Evolutionary conservation across 2,888 invertebrate species (phyloP), one percentile per base, ranked within the genome.

Genomic region (Cantharis flavilabris): DNA sequence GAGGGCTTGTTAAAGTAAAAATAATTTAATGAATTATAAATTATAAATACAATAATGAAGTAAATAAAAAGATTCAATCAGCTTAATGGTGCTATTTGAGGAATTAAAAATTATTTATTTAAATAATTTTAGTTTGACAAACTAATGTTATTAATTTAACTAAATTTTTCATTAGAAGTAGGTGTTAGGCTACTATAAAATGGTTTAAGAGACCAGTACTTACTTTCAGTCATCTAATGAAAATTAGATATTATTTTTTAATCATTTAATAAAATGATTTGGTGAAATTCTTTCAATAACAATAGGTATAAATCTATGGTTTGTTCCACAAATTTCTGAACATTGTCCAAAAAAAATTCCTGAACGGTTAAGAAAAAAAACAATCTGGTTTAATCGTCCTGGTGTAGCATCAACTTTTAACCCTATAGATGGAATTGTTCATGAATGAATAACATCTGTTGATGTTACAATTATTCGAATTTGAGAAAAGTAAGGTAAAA

Each of bases 281-380:
- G 89, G 86, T 78, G 89, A 87, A 72, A 91, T 89, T 84, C 90
- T 90, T 91, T 93, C 92, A 84, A 93, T 87, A 77, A 91, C 90
- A 91, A 94, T 94, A 33, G 94, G 94, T 89, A 95, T 95, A 91
- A 95, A 95, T 77, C 93, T 93, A 87, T 95, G 94, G 86, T 95
- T 94, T 73, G 92, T 91, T 0, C 94, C 94, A 89, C 94, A 95
- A 90, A 95, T 94, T 92, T 95, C 94, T 83, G 94, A 95, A 86
- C 94, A 95, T 91, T 95, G 94, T 0, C 94, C 94, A 88, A 89
- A 94, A 88, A 90, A 93, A 86, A 94, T 83, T 65, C 94, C 93
- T 0, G 92, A 90, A 2, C 92, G 91, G 81, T 91, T 92, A 83
- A 91, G 90, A 83, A 89, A 89, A 86, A 94, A 91, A 83, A 89